phyloP scores from a whole-genome alignment of 2,888 invertebrate genomes.

The Lasioglossum oenotherae region DNA sequence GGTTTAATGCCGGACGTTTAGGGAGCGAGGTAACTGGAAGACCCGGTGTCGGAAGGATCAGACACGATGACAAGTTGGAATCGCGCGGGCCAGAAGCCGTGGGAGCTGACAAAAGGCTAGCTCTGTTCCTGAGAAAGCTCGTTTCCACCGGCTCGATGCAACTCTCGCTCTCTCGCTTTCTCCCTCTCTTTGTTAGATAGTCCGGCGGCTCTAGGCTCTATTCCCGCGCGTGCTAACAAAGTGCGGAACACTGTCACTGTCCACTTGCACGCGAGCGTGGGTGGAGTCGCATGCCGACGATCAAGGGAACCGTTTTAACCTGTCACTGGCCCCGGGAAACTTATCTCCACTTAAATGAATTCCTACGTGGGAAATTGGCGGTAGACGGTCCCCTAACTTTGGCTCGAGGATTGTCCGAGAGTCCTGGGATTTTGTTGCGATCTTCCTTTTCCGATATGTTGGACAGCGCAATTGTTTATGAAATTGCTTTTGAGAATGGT shows the following conservation, averaged over 20 bases:
- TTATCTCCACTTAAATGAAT: slow-evolving; percentile 1
- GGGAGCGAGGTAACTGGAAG: background rate
- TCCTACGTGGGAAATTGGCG: slow-evolving; percentile 8
- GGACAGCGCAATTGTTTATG: background rate
- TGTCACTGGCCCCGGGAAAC: background rate
- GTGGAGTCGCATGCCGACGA: slow-evolving; percentile 2
- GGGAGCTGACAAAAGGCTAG: slow-evolving; percentile 57
- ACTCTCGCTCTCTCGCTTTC: background rate
- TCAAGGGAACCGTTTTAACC: slow-evolving; percentile 28
- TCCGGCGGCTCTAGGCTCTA: background rate
- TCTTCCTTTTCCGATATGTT: background rate
- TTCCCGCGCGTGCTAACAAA: slow-evolving; percentile 36
- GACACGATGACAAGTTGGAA: slow-evolving; percentile 18
- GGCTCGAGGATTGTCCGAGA: background rate
- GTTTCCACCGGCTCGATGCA: slow-evolving; percentile 28
- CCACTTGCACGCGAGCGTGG: slow-evolving; percentile 28
- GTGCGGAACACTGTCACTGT: slow-evolving; percentile 53
- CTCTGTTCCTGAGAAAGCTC: slow-evolving; percentile 44
- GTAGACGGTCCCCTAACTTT: background rate
- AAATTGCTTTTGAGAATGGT: background rate
- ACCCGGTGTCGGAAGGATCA: slow-evolving; percentile 35
- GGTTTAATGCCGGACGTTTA: background rate
- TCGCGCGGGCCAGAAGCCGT: slow-evolving; percentile 49
- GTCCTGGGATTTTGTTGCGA: background rate
- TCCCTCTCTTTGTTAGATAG: background rate